Percentiles rank a stretch among this genome's conserved stretches.
These are phyloP conservation scores for Cochlearius cochlearius DNA, from an alignment of 2,113 vertebrate species.

Conservation along the genomic window DNA sequence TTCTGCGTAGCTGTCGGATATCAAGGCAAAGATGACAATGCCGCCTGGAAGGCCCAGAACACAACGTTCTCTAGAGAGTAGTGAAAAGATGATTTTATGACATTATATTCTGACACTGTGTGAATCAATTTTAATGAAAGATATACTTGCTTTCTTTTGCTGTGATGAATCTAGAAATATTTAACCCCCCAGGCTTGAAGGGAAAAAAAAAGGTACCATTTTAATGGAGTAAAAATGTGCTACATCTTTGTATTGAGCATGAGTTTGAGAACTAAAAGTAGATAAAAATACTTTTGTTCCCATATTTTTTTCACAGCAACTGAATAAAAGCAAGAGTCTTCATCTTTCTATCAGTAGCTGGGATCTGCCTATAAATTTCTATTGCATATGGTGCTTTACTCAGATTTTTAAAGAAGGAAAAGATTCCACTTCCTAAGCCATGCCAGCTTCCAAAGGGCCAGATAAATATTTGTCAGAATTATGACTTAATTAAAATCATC, in stretches of 20 bases:
- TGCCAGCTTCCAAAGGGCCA: background rate
- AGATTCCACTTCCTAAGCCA: background rate
- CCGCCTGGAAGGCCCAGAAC: background rate
- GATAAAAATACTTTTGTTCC: background rate
- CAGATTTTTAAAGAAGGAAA: background rate
- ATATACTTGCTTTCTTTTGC: constrained; percentile 5
- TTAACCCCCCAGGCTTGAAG: background rate
- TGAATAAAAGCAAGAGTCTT: background rate
- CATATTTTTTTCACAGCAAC: background rate
- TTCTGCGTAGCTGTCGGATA: background rate
- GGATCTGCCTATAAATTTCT: background rate
- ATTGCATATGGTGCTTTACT: background rate
- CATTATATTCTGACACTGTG: constrained; percentile 9
- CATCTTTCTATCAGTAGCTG: background rate
- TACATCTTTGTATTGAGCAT: background rate
- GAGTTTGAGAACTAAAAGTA: background rate
- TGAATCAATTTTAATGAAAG: constrained; percentile 53
- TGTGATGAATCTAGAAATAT: constrained; percentile 16
- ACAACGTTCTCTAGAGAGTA: background rate
- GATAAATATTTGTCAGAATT: background rate
- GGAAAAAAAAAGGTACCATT: background rate
- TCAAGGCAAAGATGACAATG: constrained; percentile 8
- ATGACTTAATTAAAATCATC: background rate
- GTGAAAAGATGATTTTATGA: constrained; percentile 40
- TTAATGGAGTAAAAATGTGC: background rate